Evolutionary conservation across 2,797 vertebrate genomes (phyloP).

Genomic region (Danio aesculapii): DNA sequence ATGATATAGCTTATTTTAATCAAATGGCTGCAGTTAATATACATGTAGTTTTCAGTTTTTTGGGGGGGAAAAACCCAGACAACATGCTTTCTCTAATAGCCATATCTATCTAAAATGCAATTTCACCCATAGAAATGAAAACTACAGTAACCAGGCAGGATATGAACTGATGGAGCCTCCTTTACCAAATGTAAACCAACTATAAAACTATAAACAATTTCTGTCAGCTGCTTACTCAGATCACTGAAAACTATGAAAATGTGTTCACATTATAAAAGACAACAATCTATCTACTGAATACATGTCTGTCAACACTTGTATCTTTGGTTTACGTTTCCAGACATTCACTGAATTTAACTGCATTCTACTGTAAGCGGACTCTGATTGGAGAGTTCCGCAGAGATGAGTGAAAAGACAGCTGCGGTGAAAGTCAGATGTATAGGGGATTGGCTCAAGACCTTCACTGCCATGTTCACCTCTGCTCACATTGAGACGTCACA

Average conservation of each 20-base stretch:
- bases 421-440: not conserved
- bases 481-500: slow-evolving; percentile 1
- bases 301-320: not conserved
- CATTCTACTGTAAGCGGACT: not conserved
- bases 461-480: not conserved
- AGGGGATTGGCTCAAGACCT: slow-evolving; percentile 2
- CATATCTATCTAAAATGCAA: not conserved
- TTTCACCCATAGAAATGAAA: not conserved
- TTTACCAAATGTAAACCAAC: slow-evolving; percentile 4
- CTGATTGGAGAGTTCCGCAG: slow-evolving; percentile 17
- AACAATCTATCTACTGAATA: not conserved
- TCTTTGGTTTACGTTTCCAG: slow-evolving; percentile 21
- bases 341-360: not conserved
- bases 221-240: not conserved
- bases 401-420: slow-evolving; percentile 10
- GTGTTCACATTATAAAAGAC: not conserved
- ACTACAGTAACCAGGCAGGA: not conserved
- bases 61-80: not conserved
- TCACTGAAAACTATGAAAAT: not conserved
- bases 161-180: not conserved
- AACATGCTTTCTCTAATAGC: not conserved
- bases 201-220: not conserved
- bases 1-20: not conserved
- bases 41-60: not conserved
- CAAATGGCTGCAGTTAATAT: not conserved